Evolutionary conservation across 2,888 invertebrate species (phyloP), one percentile per base, ranked within the genome.

Genomic region (Cephonodes hylas): DNA sequence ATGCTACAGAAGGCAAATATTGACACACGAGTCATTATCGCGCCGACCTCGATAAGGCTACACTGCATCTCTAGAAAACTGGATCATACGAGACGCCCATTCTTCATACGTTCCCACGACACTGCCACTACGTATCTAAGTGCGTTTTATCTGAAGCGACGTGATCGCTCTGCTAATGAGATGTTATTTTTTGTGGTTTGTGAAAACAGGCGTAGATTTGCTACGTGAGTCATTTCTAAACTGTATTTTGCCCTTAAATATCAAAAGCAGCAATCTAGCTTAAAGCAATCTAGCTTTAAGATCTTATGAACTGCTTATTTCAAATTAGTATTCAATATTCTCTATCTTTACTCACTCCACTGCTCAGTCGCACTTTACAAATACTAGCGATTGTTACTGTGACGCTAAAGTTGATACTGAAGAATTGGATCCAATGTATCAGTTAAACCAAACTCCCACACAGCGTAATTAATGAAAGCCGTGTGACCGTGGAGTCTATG

Each of bases 61-160:
- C 83, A 85, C 85, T 79, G 78, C 83, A 84, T 85, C 85, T 85
- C 75, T 85, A 85, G 88, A 87, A 90, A 91, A 91, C 88, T 90
- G 85, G 89, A 87, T 88, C 88, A 84, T 80, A 80, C 76, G 76
- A 83, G 79, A 75, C 78, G 74, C 69, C 84, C 77, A 90, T 90
- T 90, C 86, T 88, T 86, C 71, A 66, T 66, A 66, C 69, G 81
- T 91, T 92, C 91, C 88, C 91, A 92, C 91, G 91, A 86, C 84
- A 81, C 82, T 83, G 83, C 79, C 69, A 74, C 79, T 77, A 76
- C 73, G 74, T 75, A 79, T 76, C 78, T 84, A 84, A 78, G 81
- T 77, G 69, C 73, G 76, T 75, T 86, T 80, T 81, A 83, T 84
- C 82, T 81, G 68, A 74, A 75, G 74, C 81, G 77, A 89, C 87